Base-by-base conservation (phyloP, 2,113 vertebrate genomes). In the Callithrix jacchus region DNA sequence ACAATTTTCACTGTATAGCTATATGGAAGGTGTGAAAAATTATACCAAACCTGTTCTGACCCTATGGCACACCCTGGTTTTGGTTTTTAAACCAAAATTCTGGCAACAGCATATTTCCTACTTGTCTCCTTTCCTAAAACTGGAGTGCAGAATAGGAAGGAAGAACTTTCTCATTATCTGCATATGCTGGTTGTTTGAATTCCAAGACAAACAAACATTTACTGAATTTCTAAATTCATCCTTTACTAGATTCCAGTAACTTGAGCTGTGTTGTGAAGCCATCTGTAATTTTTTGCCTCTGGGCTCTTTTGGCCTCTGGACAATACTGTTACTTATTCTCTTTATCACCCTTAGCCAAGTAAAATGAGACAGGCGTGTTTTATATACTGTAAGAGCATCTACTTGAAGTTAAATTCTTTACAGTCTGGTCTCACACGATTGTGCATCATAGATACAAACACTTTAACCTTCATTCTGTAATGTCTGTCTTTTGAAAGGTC, bases 131-230 rank as follows among this genome's bases (percentile, higher is more conserved):
- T 82, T 32, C 35, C 76, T 89, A 90, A 92, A 94, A 96, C 64
- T 45, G 58, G 47, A 95, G n/a, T 47, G 0, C 20, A 87, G 61
- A 95, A 74, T 49, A 93, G 66, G 61, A 97, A 89, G 30, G 6
- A 79, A 88, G 96, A 90, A 76, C 54, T 91, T 81, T 70, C 42
- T 93, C 70, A 17, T 64, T 91, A 83, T 93, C 96, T 88, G 32
- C 7, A 58, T 77, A 87, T 47, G 40, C 76, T 89, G 13, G n/a
- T 83, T 93, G 85, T 77, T 95, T 86, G 92, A 88, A 93, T 95
- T 97, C 93, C 89, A 97, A 96, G 68, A 91, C 89, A 97, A 96
- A 96, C 54, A 94, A 64, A 92, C 89, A 18, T 79, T 91, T 92
- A 88, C 79, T 87, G 25, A 89, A 87, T 95, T 87, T 42, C 74